A percentile compares a stretch with the other conserved stretches of the same genome.
phyloP scores from a whole-genome alignment of 2,797 vertebrate species.

The Myotis myotis region DNA sequence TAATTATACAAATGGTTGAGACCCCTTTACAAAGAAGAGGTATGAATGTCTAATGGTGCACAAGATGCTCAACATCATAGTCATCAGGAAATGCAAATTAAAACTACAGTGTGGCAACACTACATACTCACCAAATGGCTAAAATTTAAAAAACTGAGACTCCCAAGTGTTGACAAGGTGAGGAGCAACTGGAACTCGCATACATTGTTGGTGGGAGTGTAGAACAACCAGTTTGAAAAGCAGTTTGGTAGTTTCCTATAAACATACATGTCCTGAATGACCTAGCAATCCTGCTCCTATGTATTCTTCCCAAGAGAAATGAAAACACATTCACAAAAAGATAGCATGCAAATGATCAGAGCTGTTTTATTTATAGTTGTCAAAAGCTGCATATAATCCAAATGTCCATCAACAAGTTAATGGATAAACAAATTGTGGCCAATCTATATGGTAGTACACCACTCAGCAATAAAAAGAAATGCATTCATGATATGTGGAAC shows the following conservation, averaged over 20 bases:
- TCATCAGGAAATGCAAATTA: background rate
- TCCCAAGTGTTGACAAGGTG: too few relatives aligned
- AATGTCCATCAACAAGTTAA: background rate
- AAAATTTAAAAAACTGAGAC: background rate
- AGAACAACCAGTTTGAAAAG: background rate
- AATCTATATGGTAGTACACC: too few relatives aligned
- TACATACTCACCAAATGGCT: background rate
- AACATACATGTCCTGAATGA: background rate
- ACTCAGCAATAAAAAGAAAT: background rate
- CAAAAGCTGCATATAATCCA: background rate
- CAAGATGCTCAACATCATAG: background rate
- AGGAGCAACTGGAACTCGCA: background rate
- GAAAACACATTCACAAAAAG: background rate
- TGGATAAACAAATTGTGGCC: background rate
- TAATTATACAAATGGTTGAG: background rate
- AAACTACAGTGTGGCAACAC: background rate
- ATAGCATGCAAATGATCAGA: background rate
- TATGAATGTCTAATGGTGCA: too few relatives aligned
- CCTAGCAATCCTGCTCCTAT: background rate
- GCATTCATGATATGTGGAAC: background rate
- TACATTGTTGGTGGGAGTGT: accelerated
- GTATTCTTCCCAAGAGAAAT: background rate
- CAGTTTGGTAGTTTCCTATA: background rate
- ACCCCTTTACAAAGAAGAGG: background rate
- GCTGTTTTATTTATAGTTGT: background rate